phyloP scores from a whole-genome alignment of 2,888 invertebrate genomes.

The Drosophila pegasa region DNA sequence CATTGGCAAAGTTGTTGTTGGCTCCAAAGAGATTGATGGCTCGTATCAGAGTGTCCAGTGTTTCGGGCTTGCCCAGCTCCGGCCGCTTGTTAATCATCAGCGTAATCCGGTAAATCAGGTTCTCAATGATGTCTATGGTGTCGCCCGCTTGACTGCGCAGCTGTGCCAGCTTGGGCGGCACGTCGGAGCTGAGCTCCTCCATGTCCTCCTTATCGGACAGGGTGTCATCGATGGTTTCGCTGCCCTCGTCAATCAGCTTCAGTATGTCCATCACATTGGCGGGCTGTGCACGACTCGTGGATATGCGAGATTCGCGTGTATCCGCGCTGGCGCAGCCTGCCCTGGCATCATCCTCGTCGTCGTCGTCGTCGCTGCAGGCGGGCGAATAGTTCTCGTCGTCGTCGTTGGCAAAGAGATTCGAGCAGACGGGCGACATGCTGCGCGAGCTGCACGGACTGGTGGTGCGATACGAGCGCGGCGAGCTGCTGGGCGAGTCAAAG shows the following conservation, averaged over 20 bases:
- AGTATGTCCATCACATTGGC: conserved; percentile 78
- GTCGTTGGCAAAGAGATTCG: conserved; percentile 63
- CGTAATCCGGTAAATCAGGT: conserved; percentile 82
- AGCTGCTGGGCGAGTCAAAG: conserved; percentile 83
- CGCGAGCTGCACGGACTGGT: conserved; percentile 84
- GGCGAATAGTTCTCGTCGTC: conserved; percentile 84
- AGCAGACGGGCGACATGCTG: conserved; percentile 82
- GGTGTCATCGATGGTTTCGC: conserved; percentile 80
- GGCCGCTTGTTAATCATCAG: conserved; percentile 80
- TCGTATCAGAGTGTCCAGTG: conserved; percentile 81
- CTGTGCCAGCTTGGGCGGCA: conserved; percentile 71
- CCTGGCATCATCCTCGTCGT: conserved; percentile 75
- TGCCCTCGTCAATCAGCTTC: conserved; percentile 81
- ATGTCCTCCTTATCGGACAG: conserved; percentile 83
- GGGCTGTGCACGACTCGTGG: conserved; percentile 60
- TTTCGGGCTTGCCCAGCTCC: conserved; percentile 83
- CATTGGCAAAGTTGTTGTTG: conserved; percentile 81
- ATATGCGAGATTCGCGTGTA: conserved; percentile 59
- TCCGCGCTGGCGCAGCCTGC: conserved; percentile 30
- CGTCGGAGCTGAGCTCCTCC: conserved; percentile 79
- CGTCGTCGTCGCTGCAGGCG: conserved; percentile 85
- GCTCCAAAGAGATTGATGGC: conserved; percentile 83
- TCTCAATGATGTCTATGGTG: conserved; percentile 83
- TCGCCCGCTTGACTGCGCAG: conserved; percentile 66
- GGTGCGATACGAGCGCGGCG: conserved; percentile 80